Base-by-base conservation (phyloP, 2,888 invertebrate genomes). In the Arge pagana region DNA sequence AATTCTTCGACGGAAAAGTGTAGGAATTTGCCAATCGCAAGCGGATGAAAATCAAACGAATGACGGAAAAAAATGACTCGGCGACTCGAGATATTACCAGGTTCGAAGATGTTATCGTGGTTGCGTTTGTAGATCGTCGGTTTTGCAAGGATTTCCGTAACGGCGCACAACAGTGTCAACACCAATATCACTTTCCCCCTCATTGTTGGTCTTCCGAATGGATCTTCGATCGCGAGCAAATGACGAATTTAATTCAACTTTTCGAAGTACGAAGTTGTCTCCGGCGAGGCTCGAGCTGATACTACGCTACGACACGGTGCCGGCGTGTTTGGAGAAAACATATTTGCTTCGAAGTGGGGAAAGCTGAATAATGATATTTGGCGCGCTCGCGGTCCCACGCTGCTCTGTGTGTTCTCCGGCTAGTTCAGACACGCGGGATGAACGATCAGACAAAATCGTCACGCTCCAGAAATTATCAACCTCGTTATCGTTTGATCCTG, bases 101-200 rank as follows among this genome's bases (percentile, higher is more conserved):
- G 71, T 50, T 73, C 72, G 54, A 67, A 74, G 43, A 70, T 62
- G 52, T 73, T 73, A 53, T 72, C 72, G 37, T 67, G 66, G 50
- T 72, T 73, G 19, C 64, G 63, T 54, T 72, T 71, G 56, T 74
- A 74, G 51, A 74, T 71, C 35, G 67, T 74, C 10, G 73, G 69
- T 52, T 71, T 72, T 19, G 60, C 67, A 19, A 63, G 24, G 5
- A 55, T 45, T 21, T 62, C 59, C 23, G 56, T 53, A 28, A 64
- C 52, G 3, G 66, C 43, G 45, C 55, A 65, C 40, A 62, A 21
- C n/a, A 62, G 18, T 3, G 53, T 40, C 7, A 61, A 21, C 11
- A 36, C 31, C 3, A 57, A 52, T 18, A 55, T 28, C 19, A 45
- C 50, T 31, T 26, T 52, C 35, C 55, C 45, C 33, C 28, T 51